These are phyloP conservation scores for Melopsittacus undulatus DNA, from an alignment of 2,797 vertebrate genomes.

Conservation along the genomic window DNA sequence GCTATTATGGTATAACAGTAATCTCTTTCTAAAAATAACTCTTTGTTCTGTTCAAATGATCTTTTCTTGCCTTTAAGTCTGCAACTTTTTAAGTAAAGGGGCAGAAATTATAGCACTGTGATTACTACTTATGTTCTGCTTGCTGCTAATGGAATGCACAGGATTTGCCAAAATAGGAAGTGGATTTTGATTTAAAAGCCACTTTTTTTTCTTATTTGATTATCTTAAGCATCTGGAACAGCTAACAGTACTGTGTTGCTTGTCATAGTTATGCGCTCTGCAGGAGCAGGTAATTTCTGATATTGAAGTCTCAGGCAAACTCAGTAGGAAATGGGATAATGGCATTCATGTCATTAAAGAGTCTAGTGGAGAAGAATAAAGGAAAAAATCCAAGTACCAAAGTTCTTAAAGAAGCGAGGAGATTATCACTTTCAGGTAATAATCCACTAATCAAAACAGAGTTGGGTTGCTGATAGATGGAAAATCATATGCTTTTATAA, in stretches of 20 bases:
- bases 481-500: background rate
- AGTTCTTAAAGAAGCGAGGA: background rate
- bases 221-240: background rate
- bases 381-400: background rate
- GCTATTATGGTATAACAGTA: background rate
- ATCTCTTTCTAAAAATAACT: background rate
- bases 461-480: background rate
- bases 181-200: background rate
- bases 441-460: background rate
- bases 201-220: background rate
- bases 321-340: background rate
- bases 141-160: background rate
- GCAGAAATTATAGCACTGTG: background rate
- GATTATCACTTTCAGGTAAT: background rate
- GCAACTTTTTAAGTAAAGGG: background rate
- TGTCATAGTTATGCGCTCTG: background rate
- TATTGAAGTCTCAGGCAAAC: background rate
- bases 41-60: background rate
- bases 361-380: background rate
- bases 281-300: background rate
- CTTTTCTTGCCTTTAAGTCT: background rate
- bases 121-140: background rate
- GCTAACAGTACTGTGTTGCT: background rate
- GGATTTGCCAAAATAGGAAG: background rate
- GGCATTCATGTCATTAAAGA: background rate